phyloP scores from a whole-genome alignment of 2,797 vertebrate species.

The Pangasius larnaudii region DNA sequence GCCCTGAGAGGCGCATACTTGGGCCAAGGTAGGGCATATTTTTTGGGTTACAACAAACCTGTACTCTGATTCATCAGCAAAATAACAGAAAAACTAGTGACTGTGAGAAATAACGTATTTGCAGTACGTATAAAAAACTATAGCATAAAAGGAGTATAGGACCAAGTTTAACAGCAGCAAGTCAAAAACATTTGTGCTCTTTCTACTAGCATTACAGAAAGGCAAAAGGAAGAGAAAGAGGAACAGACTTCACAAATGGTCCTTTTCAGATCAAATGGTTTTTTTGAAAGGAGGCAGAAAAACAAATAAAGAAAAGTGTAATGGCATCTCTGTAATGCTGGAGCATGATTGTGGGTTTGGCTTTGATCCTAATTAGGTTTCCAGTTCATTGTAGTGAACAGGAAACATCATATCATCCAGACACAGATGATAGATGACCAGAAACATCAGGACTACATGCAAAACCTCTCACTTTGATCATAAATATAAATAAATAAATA shows the following conservation, averaged over 20 bases:
- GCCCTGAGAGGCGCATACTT: conserved; percentile 83
- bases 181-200: neutral
- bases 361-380: conserved; percentile 4
- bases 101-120: too few relatives aligned
- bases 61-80: neutral
- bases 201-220: neutral
- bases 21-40: conserved; percentile 68
- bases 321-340: neutral
- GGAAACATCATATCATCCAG: conserved; percentile 10
- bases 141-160: neutral
- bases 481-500: neutral
- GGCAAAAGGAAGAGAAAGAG: neutral
- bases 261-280: neutral
- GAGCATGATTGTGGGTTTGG: neutral
- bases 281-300: neutral
- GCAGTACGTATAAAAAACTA: neutral
- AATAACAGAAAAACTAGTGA: neutral
- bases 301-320: neutral
- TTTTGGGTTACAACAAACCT: neutral
- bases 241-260: neutral
- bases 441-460: neutral
- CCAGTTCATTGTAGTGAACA: conserved; percentile 1
- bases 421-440: too few relatives aligned
- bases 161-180: neutral
- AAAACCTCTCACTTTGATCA: neutral